A percentile compares a stretch with the other conserved stretches of the same genome.
Evolutionary conservation across 2,797 vertebrate genomes (phyloP).

Genomic region (Tragopan temminckii): DNA sequence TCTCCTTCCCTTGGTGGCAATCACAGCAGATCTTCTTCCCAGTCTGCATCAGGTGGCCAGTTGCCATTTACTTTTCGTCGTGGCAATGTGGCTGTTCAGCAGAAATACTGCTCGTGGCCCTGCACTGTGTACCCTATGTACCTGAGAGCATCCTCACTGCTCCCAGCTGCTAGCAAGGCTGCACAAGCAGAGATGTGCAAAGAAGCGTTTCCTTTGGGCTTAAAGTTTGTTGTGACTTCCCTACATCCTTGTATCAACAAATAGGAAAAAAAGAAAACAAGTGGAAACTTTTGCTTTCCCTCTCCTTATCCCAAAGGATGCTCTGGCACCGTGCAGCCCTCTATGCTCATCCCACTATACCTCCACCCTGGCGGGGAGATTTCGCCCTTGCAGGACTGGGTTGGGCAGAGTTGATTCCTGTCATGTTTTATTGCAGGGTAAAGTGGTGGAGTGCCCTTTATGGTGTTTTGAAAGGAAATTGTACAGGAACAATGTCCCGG

Average conservation of each 20-base stretch:
- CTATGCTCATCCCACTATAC: background rate
- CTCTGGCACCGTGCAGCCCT: rapidly evolving
- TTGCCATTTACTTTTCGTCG: background rate
- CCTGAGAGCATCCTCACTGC: background rate
- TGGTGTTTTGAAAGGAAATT: conserved; percentile 52
- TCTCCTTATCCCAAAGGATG: background rate
- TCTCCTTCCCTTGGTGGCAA: background rate
- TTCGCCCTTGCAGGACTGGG: background rate
- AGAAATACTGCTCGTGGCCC: background rate
- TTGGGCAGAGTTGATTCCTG: background rate
- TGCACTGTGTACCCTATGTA: rapidly evolving
- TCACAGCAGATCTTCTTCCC: background rate
- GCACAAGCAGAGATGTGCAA: background rate
- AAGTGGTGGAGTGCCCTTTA: conserved; percentile 29
- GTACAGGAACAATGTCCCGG: conserved; percentile 39
- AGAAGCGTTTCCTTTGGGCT: background rate
- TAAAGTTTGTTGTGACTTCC: background rate
- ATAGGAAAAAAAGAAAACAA: background rate
- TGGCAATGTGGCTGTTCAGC: rapidly evolving
- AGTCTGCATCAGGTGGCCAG: background rate
- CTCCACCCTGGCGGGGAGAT: background rate
- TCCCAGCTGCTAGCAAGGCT: background rate
- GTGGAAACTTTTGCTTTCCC: background rate
- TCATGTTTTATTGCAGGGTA: conserved; percentile 22
- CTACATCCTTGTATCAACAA: background rate